Conservation (phyloP, 2,113 vertebrate species). For the Perca fluviatilis region DNA sequence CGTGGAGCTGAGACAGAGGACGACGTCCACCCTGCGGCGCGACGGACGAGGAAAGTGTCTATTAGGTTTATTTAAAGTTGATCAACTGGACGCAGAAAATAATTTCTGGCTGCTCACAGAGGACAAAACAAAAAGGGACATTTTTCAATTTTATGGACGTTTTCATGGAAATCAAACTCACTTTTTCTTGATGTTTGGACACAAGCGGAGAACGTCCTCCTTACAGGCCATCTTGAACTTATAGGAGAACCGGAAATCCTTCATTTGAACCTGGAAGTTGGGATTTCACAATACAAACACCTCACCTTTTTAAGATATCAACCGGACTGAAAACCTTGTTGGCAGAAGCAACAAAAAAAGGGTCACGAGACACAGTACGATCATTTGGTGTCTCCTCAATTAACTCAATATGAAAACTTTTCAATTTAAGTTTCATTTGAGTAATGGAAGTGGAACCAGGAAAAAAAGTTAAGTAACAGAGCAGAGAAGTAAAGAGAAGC, state of each 20-base stretch:
- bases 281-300: too few species aligned
- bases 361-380: not conserved
- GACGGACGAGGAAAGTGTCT: accelerated
- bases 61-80: not conserved
- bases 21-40: slow-evolving; percentile 92
- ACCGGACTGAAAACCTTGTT: not conserved
- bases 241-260: slow-evolving; percentile 97
- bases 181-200: slow-evolving; percentile 99
- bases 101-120: not conserved
- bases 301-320: not conserved
- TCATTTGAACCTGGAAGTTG: slow-evolving; percentile 92
- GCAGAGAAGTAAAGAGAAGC: not conserved
- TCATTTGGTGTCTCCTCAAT: not conserved
- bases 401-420: not conserved
- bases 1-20: slow-evolving; percentile 96
- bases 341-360: not conserved
- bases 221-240: slow-evolving; percentile 99
- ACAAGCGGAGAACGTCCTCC: slow-evolving; percentile 93
- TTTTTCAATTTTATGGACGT: not conserved
- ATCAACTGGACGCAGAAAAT: not conserved
- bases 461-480: too few species aligned
- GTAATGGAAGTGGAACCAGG: not conserved
- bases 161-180: slow-evolving; percentile 67
- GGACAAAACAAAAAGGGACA: not conserved
- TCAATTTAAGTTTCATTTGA: too few species aligned